phyloP scores from a whole-genome alignment of 2,888 invertebrate genomes.

The Portevinia maculata region DNA sequence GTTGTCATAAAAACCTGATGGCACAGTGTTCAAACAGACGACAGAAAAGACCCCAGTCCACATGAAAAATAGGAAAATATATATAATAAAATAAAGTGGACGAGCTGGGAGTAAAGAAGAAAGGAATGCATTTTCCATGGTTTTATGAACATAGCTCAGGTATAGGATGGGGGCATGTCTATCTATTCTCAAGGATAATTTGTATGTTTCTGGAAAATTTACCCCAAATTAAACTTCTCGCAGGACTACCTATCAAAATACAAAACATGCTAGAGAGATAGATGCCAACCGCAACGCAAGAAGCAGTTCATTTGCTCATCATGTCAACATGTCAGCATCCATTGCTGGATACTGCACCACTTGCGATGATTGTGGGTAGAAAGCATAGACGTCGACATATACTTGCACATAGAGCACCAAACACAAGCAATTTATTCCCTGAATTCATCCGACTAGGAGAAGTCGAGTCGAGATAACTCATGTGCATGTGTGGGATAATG shows the following conservation, averaged over 20 bases:
- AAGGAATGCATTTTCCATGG: constrained; percentile 54
- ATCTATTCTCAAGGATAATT: constrained; percentile 50
- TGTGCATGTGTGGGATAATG: constrained; percentile 31
- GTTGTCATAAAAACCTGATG: constrained; percentile 70
- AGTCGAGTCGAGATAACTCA: constrained; percentile 17
- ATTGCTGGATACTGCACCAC: constrained; percentile 37
- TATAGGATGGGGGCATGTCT: constrained; percentile 15
- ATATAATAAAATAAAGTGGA: constrained; percentile 40
- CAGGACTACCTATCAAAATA: constrained; percentile 17
- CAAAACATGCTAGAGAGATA: neutral
- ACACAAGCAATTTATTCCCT: constrained; percentile 66
- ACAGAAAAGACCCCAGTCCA: constrained; percentile 57
- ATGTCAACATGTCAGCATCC: constrained; percentile 74
- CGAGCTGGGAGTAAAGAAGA: constrained; percentile 4
- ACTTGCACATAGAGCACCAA: constrained; percentile 37
- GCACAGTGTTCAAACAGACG: constrained; percentile 65
- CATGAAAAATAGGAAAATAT: constrained; percentile 63
- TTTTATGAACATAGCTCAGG: constrained; percentile 56
- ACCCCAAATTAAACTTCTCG: constrained; percentile 67
- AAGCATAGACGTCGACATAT: constrained; percentile 39
- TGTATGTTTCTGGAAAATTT: constrained; percentile 69
- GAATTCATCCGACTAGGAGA: constrained; percentile 40
- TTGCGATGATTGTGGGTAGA: constrained; percentile 26
- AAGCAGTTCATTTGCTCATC: constrained; percentile 70
- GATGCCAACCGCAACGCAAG: constrained; percentile 61